These are phyloP conservation scores for Urocynchramus pylzowi DNA, from an alignment of 2,113 vertebrate species.

Conservation along the genomic window DNA sequence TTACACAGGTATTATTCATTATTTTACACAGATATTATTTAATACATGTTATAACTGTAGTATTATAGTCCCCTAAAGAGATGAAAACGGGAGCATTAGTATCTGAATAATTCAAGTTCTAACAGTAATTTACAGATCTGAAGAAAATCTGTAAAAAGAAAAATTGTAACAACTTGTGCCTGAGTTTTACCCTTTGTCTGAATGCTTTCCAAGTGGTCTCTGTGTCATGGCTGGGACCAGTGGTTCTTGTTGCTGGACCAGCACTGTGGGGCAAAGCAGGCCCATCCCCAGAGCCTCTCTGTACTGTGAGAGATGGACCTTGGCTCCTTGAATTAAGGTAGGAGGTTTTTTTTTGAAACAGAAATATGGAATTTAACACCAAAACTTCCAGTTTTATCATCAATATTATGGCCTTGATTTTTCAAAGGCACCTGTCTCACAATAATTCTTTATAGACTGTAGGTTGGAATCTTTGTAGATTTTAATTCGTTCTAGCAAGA, in stretches of 20 bases:
- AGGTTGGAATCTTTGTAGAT: not conserved
- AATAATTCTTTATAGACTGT: not conserved
- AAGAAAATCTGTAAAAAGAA: not conserved
- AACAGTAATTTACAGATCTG: not conserved
- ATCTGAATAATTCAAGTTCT: not conserved
- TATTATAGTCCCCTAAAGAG: not conserved
- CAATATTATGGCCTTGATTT: not conserved
- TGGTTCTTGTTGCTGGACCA: not conserved
- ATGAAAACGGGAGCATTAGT: not conserved
- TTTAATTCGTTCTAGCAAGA: not conserved
- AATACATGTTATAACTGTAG: not conserved
- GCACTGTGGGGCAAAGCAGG: not conserved
- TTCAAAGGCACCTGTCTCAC: not conserved
- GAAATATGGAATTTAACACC: not conserved
- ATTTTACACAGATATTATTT: not conserved
- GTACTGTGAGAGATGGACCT: not conserved
- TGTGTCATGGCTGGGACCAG: not conserved
- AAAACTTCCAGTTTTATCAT: not conserved
- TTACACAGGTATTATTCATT: not conserved
- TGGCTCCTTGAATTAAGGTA: not conserved
- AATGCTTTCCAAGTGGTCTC: not conserved
- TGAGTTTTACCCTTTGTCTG: not conserved
- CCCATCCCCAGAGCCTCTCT: not conserved
- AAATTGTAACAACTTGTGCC: fast-evolving
- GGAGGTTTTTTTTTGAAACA: not conserved